phyloP scores from a whole-genome alignment of 2,888 invertebrate genomes.

The Philonicus albiceps region DNA sequence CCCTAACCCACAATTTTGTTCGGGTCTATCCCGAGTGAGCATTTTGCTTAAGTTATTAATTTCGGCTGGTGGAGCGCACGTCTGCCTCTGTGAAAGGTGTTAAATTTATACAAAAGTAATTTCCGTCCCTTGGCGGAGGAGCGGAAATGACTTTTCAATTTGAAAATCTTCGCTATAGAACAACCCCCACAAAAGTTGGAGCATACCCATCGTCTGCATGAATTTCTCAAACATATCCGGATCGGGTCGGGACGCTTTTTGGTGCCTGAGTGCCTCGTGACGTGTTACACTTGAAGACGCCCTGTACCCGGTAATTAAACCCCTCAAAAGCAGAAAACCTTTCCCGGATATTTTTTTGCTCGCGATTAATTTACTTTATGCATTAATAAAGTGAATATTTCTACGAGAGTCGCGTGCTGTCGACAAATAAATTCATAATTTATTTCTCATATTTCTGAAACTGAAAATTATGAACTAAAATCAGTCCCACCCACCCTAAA shows the following conservation, averaged over 20 bases:
- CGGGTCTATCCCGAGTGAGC: background rate
- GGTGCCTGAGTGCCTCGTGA: background rate
- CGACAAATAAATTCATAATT: background rate
- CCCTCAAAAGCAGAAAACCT: background rate
- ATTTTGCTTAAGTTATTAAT: conserved; percentile 8
- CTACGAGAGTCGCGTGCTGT: background rate
- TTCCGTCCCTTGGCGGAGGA: background rate
- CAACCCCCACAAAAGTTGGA: background rate
- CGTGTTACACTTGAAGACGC: background rate
- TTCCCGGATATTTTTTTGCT: background rate
- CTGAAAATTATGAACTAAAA: background rate
- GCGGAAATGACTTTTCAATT: conserved; percentile 39
- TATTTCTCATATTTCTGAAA: background rate
- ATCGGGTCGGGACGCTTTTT: background rate
- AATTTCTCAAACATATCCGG: conserved; percentile 26
- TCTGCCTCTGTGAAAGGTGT: conserved; percentile 14
- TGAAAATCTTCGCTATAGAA: background rate
- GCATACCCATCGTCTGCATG: background rate
- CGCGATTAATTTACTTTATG: background rate
- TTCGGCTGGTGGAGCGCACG: background rate
- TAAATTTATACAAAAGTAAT: conserved; percentile 38
- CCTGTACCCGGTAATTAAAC: background rate
- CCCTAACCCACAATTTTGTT: background rate
- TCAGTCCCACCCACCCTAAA: background rate
- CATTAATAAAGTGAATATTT: background rate